These are phyloP conservation scores for Vidua chalybeata DNA, from an alignment of 2,113 vertebrate genomes.

Conservation along the genomic window DNA sequence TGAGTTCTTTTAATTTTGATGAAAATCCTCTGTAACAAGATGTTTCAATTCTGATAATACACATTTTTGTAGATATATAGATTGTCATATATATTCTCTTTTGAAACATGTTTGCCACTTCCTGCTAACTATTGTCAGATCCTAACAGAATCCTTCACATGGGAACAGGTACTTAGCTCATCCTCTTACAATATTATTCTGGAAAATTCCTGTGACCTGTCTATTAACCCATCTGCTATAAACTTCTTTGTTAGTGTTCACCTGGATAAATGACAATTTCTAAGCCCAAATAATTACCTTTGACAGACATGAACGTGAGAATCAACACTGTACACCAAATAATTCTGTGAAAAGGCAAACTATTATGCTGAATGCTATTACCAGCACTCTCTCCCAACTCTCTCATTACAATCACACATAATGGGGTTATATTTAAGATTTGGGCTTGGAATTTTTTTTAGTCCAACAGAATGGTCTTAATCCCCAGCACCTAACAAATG, in stretches of 20 bases:
- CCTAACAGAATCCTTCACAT: background rate
- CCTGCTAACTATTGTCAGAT: background rate
- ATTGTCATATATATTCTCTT: background rate
- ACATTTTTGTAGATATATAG: background rate
- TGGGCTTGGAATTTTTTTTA: background rate
- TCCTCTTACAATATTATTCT: background rate
- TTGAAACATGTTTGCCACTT: background rate
- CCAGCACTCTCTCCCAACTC: background rate
- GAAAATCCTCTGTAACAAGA: background rate
- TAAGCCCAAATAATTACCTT: background rate
- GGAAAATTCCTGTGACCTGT: background rate
- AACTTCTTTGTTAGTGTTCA: background rate
- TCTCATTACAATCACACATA: background rate
- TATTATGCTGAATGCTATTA: background rate
- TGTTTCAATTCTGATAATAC: background rate
- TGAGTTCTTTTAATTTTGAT: background rate
- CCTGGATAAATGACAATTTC: background rate
- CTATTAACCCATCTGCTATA: background rate
- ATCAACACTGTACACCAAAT: background rate
- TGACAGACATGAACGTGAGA: background rate
- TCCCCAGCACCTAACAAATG: background rate
- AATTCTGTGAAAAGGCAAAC: background rate
- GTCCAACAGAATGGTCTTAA: background rate
- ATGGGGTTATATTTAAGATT: background rate
- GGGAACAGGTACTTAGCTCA: background rate